These are phyloP conservation scores for Drosophila azteca DNA, from an alignment of 1,140 invertebrate genomes.

Conservation along the genomic window DNA sequence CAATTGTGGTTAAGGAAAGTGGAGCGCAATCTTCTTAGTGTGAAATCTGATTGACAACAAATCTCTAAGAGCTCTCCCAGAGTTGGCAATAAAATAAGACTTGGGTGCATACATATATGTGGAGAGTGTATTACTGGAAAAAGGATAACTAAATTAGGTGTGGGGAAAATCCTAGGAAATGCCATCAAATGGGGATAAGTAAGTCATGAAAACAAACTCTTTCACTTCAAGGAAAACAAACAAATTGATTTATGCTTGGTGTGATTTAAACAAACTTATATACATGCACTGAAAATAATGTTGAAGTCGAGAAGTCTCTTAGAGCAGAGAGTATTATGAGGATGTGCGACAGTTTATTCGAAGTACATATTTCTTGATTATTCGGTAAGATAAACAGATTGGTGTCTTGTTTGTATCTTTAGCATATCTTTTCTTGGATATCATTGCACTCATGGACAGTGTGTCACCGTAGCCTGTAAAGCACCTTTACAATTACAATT, in stretches of 20 bases:
- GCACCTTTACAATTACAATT: slow-evolving; percentile 44
- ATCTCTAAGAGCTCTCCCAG: slow-evolving; percentile 3
- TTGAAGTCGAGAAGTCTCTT: no score
- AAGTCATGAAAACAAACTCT: neutral
- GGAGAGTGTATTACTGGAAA: slow-evolving; percentile 9
- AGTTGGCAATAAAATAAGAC: slow-evolving; percentile 31
- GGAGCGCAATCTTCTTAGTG: slow-evolving; percentile 24
- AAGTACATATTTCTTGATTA: no score
- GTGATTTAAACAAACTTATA: no score
- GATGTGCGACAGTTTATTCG: no score
- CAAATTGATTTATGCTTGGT: no score
- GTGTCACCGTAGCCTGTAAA: slow-evolving; percentile 28
- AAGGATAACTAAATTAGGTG: neutral
- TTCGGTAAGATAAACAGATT: no score
- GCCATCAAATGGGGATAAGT: slow-evolving; percentile 3
- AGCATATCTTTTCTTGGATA: no score
- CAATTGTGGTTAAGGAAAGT: slow-evolving; percentile 37
- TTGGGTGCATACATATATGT: slow-evolving; percentile 24
- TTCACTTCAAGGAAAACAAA: neutral
- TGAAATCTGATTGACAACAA: slow-evolving; percentile 45
- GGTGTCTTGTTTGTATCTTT: no score
- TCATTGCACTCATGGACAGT: neutral
- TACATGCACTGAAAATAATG: no score
- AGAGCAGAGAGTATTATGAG: no score
- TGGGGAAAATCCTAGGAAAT: no score